Conservation (phyloP, 2,113 vertebrate genomes). For the Chrysochloris asiatica region DNA sequence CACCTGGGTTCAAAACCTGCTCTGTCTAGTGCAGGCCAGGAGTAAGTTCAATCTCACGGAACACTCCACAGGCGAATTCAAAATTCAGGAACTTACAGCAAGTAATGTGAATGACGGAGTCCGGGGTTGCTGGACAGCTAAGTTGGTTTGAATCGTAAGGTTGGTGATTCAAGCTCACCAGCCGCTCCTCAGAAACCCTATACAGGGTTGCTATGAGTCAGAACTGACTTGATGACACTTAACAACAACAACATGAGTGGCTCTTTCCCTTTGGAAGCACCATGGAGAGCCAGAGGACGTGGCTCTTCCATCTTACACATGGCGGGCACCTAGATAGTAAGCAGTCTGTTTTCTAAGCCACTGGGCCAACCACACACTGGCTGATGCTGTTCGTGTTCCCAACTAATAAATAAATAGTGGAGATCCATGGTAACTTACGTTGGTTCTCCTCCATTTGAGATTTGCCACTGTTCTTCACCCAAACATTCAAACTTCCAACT, state of each 20-base stretch:
- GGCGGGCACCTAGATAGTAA: conserved; percentile 8
- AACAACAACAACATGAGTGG: no score
- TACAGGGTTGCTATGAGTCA: no score
- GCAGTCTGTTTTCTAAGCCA: not conserved
- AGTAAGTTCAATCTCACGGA: not conserved
- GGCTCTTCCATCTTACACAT: not conserved
- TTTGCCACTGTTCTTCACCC: conserved; percentile 26
- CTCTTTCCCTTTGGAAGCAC: not conserved
- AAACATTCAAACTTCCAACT: conserved; percentile 45
- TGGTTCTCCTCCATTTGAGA: conserved; percentile 13
- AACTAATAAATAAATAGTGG: not conserved
- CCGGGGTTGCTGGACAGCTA: no score
- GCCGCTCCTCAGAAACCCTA: no score
- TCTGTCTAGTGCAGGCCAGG: not conserved
- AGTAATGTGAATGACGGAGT: not conserved
- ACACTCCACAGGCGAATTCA: not conserved
- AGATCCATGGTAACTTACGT: not conserved
- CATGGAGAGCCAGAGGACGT: not conserved
- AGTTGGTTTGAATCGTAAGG: no score
- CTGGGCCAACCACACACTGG: not conserved
- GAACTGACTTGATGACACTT: no score
- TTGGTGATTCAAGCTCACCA: no score
- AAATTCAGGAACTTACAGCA: not conserved
- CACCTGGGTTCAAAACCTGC: not conserved
- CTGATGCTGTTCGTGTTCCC: not conserved